Percentiles rank a stretch among this genome's conserved stretches.
phyloP scores from a whole-genome alignment of 2,797 vertebrate genomes.

The Geotrypetes seraphini region DNA sequence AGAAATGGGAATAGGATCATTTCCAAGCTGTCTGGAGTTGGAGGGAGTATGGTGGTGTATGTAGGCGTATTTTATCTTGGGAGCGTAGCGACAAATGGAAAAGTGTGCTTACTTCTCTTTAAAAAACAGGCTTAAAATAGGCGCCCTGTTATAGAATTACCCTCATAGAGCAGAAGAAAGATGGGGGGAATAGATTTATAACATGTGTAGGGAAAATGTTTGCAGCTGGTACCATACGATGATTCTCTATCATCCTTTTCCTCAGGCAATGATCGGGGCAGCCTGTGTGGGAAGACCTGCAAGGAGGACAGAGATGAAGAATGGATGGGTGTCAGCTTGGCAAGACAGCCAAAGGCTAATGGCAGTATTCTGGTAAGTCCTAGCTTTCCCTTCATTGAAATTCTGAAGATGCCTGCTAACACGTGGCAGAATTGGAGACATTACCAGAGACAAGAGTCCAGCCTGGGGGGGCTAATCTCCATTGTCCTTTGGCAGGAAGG shows the following conservation, averaged over 20 bases:
- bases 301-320: constrained; percentile 84
- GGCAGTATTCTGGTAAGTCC: constrained; percentile 83
- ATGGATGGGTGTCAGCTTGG: constrained; percentile 97
- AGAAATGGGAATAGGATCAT: too few species aligned
- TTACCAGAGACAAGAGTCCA: neutral
- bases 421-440: constrained; percentile 4
- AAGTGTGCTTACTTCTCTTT: too few species aligned
- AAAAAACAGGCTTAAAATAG: too few species aligned
- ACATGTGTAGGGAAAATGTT: too few species aligned
- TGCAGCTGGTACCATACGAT: too few species aligned
- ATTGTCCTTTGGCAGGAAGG: constrained; percentile 1
- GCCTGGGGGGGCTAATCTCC: constrained; percentile 1
- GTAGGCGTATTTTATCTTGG: too few species aligned
- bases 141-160: too few species aligned
- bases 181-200: too few species aligned
- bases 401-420: constrained; percentile 9
- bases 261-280: constrained; percentile 73
- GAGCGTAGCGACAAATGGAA: too few species aligned
- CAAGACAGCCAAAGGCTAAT: constrained; percentile 72
- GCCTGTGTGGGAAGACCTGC: constrained; percentile 89
- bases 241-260: neutral
- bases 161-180: too few species aligned
- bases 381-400: constrained; percentile 2
- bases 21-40: too few species aligned
- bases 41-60: too few species aligned